Base-by-base conservation (phyloP, 2,113 vertebrate species). In the Microtus ochrogaster region DNA sequence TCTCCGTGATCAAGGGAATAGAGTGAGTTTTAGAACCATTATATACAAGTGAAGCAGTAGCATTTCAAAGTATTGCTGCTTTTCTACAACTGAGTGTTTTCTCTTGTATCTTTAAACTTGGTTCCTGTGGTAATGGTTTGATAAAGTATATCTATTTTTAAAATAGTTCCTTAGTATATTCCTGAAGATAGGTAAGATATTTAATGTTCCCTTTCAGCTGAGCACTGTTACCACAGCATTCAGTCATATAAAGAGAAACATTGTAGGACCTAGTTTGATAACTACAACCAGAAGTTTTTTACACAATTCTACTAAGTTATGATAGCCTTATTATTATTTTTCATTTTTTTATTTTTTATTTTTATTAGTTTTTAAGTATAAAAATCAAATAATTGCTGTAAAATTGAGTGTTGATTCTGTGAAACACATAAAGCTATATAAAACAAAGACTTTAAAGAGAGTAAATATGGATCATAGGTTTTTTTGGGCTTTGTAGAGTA, bases 301-400 rank as follows among this genome's bases (percentile, higher is more conserved):
- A 47, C 4, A 49, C 44, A 90, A 30, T 63, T 92, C 21, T 24
- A 1, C 49, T 78, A 52, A 70, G 72, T 92, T 92, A 33, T 49
- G 44, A 94, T 94, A 63, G 36, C n/a, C 30, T 65, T 94, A 65
- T 58, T 82, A n/a, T n/a, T n/a, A n/a, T n/a, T n/a, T n/a, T n/a
- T n/a, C n/a, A n/a, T n/a, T 2, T 86, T 79, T 95, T 73, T n/a
- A 44, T 83, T 17, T 44, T 44, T 44, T 82, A 3, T 86, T 79
- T 95, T 73, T n/a, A 44, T 83, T 17, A 41, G 4, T 58, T 94
- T 92, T 94, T 76, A 65, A 83, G 39, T 88, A 30, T 82, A 89
- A 92, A 89, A 90, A 7, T 94, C 88, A 91, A 91, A 90, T 66
- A 66, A 47, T n/a, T 70, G 28, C 61, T 78, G 0, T 49, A 82